These are phyloP conservation scores for Crocallis elinguaria DNA, from an alignment of 2,888 invertebrate species.

Conservation along the genomic window DNA sequence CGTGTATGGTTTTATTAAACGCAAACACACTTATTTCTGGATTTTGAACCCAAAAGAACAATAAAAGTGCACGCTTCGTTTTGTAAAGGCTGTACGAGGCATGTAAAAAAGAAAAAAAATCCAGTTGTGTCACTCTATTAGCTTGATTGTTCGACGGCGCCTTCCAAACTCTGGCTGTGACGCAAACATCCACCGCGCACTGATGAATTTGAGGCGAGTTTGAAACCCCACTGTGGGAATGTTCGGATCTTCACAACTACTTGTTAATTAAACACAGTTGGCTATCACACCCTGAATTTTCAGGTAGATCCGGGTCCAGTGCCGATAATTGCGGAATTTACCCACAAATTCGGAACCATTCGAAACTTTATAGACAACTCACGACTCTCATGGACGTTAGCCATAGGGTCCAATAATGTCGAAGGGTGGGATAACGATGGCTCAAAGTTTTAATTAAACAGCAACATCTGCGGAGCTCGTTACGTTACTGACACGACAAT, in stretches of 20 bases:
- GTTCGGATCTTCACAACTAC: conserved; percentile 47
- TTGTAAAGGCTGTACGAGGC: too few species aligned
- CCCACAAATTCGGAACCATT: conserved; percentile 49
- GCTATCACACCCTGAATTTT: conserved; percentile 35
- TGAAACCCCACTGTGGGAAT: conserved; percentile 36
- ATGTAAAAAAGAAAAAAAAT: not conserved
- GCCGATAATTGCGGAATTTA: conserved; percentile 55
- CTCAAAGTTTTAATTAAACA: conserved; percentile 81
- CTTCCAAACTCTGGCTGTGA: conserved; percentile 44
- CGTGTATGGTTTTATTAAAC: too few species aligned
- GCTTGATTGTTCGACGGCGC: conserved; percentile 3
- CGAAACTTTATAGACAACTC: conserved; percentile 64
- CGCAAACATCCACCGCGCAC: conserved; percentile 42
- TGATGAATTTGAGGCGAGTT: conserved; percentile 44
- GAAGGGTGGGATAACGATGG: conserved; percentile 70
- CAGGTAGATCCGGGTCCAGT: conserved; percentile 36
- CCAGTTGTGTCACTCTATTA: conserved; percentile 3
- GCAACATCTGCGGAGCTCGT: conserved; percentile 72
- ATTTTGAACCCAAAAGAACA: too few species aligned
- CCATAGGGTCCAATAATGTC: conserved; percentile 64
- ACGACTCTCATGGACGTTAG: conserved; percentile 34
- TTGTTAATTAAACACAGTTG: conserved; percentile 51
- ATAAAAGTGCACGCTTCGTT: not conserved
- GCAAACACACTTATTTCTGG: too few species aligned
- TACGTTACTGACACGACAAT: conserved; percentile 63